Evolutionary conservation across 2,113 vertebrate genomes (phyloP).

Genomic region (Nipponia nippon): DNA sequence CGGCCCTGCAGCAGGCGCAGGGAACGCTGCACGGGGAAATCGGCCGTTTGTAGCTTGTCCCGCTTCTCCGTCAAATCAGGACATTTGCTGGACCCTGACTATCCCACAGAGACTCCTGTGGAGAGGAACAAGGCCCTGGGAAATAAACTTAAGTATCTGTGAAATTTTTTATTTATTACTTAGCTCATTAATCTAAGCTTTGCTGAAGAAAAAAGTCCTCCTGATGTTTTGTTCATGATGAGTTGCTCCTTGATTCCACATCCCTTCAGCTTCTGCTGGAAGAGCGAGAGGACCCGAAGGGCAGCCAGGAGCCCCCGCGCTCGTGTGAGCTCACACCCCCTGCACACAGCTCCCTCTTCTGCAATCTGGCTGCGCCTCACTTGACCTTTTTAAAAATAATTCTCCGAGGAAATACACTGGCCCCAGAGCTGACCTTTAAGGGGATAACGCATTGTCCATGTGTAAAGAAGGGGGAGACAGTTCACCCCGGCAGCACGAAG

Average conservation of each 20-base stretch:
- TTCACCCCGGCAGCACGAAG: neutral
- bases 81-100: neutral
- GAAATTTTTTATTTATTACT: conserved; percentile 37
- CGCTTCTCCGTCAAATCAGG: neutral
- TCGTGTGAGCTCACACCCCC: neutral
- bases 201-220: neutral
- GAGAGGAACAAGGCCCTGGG: conserved; percentile 11
- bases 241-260: neutral
- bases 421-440: neutral
- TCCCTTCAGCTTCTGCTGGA: neutral
- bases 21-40: neutral
- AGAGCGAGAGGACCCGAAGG: neutral
- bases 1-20: neutral
- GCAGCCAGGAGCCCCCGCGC: neutral
- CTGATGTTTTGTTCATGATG: conserved; percentile 34
- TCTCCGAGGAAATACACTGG: neutral
- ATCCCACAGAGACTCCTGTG: neutral
- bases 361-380: neutral
- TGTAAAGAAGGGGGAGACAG: neutral
- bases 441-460: neutral
- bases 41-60: neutral
- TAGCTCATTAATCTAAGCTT: conserved; percentile 60
- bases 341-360: neutral
- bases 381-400: neutral
- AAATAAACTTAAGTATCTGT: conserved; percentile 34